Base-by-base conservation (phyloP, 2,113 vertebrate species). In the Thamnophis sirtalis region DNA sequence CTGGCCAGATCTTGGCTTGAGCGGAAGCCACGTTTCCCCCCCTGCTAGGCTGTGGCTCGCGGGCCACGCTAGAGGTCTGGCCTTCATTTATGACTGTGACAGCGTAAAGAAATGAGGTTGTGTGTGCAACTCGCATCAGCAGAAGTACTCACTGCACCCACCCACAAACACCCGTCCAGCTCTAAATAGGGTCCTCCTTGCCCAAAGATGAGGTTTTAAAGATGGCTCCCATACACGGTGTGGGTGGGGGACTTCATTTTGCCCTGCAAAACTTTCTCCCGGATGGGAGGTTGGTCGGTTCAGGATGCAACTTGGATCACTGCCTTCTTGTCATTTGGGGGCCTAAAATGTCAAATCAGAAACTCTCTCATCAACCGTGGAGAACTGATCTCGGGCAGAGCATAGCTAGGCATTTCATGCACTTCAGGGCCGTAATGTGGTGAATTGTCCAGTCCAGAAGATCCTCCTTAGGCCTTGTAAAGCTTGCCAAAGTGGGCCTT, bases 101-200 rank as follows among this genome's bases (percentile, higher is more conserved):
- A 21, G 26, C 9, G 22, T 5, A 1, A 5, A 6, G 50, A n/a
- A 8, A 19, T 33, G 5, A 49, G 26, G 56, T 19, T 2, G 49
- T 33, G 3, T 50, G 9, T 22, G 38, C 6, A 11, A 13, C 49
- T 51, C 9, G 24, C 43, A 2, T 33, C 5, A 1, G 43, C 2
- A 3, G 19, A 53, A 33, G 3, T 0, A 0, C 1, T 8, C 3
- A 6, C 6, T 13, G 17, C 21, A 4, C 6, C 55, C n/a, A n/a
- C n/a, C n/a, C n/a, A n/a, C n/a, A n/a, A n/a, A n/a, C n/a, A n/a
- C 51, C 11, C 0, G 11, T 5, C 63, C 2, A 5, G 50, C 6
- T 7, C 17, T 9, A 33, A 7, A 33, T 1, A 3, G 56, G 54
- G 7, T 56, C 10, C 4, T 4, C 1, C 19, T 73, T 6, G 0